phyloP scores from a whole-genome alignment of 2,888 invertebrate genomes.

The Epicampocera succincta region DNA sequence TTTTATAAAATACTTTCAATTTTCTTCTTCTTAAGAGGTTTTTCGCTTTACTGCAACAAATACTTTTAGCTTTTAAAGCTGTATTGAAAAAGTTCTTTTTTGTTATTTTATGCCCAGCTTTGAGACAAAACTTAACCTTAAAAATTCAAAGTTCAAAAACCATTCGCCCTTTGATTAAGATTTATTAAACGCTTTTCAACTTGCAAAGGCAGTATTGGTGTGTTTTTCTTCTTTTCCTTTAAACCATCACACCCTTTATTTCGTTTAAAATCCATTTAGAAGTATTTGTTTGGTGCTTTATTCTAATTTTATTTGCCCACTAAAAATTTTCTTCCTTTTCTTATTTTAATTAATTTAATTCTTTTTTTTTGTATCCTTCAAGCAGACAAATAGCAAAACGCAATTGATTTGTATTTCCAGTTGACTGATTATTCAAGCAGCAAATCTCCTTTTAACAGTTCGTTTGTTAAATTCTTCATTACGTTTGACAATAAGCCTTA shows the following conservation, averaged over 20 bases:
- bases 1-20: no score
- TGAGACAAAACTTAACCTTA: no score
- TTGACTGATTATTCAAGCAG: constrained; percentile 38
- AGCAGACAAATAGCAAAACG: neutral
- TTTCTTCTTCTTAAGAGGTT: no score
- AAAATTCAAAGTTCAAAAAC: no score
- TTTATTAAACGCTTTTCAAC: no score
- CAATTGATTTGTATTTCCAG: constrained; percentile 45
- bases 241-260: neutral
- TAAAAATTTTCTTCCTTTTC: neutral
- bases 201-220: neutral
- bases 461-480: constrained; percentile 4
- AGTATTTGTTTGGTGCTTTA: no score
- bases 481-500: constrained; percentile 30
- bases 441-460: constrained; percentile 12
- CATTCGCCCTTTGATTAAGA: no score
- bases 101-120: neutral
- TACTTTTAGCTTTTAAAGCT: no score
- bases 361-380: constrained; percentile 7
- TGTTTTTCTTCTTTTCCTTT: neutral
- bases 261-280: no score
- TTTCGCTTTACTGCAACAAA: no score
- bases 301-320: no score
- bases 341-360: constrained; percentile 28
- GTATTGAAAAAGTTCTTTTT: no score